Evolutionary conservation across 2,113 vertebrate species (phyloP).

Genomic region (Microcebus murinus): DNA sequence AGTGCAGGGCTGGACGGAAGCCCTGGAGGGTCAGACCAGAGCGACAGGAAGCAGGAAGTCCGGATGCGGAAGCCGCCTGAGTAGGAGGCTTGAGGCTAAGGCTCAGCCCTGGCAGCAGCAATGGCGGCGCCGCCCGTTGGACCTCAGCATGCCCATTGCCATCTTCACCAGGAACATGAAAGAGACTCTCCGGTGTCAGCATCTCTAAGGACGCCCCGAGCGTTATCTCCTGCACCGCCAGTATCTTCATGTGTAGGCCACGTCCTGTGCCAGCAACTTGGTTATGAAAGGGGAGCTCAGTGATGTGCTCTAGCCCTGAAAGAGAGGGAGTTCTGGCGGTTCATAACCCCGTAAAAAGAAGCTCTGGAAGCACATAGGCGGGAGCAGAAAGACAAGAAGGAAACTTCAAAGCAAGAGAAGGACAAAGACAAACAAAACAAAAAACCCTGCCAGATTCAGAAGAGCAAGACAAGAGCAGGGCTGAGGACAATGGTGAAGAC

Average conservation of each 20-base stretch:
- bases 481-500: conserved; percentile 92
- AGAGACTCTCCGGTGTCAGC: conserved; percentile 95
- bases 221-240: conserved; percentile 94
- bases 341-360: conserved; percentile 92
- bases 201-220: conserved; percentile 95
- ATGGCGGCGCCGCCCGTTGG: conserved; percentile 96
- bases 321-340: conserved; percentile 97
- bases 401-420: conserved; percentile 92
- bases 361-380: conserved; percentile 94
- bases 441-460: conserved; percentile 86
- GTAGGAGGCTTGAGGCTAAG: not conserved
- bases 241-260: conserved; percentile 96
- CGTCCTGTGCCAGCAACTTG: conserved; percentile 97
- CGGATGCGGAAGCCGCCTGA: not conserved
- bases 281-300: conserved; percentile 96
- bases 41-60: no score
- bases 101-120: not conserved
- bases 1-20: no score
- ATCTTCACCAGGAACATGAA: conserved; percentile 96
- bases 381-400: conserved; percentile 96
- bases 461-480: conserved; percentile 91
- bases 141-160: conserved; percentile 95
- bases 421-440: conserved; percentile 96
- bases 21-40: no score
- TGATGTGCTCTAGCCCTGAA: conserved; percentile 95